Conservation (phyloP, 2,113 vertebrate species). For the Tursiops truncatus region DNA sequence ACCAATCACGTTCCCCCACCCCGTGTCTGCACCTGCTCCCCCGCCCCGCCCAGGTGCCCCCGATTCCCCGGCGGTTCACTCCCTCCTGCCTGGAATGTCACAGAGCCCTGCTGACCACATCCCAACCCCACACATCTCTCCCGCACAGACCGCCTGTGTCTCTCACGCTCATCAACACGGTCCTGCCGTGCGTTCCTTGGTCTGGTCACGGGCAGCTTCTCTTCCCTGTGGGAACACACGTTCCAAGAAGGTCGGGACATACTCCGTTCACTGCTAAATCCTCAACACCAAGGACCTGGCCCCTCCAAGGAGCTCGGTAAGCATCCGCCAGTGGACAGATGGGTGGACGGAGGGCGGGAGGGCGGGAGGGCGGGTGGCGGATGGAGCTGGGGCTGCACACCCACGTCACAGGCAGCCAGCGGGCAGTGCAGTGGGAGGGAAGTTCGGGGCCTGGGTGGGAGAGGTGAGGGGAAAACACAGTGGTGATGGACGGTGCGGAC, state of each 20-base stretch:
- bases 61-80: background rate
- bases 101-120: background rate
- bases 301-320: background rate
- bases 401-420: too few species aligned
- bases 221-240: background rate
- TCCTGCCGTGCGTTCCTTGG: background rate
- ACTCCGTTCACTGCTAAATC: rapidly evolving
- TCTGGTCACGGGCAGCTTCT: background rate
- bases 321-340: too few species aligned
- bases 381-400: too few species aligned
- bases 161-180: background rate
- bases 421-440: too few species aligned
- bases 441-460: too few species aligned
- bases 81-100: background rate
- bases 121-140: rapidly evolving
- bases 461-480: too few species aligned
- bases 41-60: background rate
- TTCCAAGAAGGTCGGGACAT: background rate
- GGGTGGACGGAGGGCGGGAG: too few species aligned
- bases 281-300: background rate
- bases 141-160: background rate
- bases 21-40: background rate
- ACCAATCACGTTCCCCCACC: too few species aligned
- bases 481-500: too few species aligned
- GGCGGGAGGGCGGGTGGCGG: too few species aligned